Evolutionary conservation across 2,113 vertebrate species (phyloP).

Genomic region (Bubo bubo): DNA sequence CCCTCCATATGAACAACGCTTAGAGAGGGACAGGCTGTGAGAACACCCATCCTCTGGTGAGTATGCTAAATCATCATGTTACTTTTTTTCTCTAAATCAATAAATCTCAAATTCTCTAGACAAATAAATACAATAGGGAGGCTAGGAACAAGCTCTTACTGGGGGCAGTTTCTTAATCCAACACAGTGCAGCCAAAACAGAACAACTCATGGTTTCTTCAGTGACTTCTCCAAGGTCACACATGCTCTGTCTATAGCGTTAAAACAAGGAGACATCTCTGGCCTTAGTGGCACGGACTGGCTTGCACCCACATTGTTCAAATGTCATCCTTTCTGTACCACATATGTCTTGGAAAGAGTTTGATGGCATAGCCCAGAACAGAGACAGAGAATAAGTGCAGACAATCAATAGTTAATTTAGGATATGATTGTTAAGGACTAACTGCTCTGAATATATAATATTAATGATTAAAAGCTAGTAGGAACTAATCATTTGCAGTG

Average conservation of each 20-base stretch:
- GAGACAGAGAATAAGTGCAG: background rate
- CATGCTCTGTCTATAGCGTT: background rate
- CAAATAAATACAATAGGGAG: background rate
- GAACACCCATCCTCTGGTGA: background rate
- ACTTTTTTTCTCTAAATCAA: background rate
- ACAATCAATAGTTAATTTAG: background rate
- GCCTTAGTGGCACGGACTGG: background rate
- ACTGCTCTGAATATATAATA: background rate
- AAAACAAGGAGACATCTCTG: background rate
- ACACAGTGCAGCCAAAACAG: background rate
- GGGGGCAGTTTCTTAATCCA: background rate
- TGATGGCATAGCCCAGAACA: background rate
- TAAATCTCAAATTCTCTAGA: slow-evolving; percentile 12
- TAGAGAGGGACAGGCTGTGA: background rate
- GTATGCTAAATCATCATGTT: background rate
- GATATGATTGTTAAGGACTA: background rate
- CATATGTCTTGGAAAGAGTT: background rate
- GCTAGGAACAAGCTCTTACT: background rate
- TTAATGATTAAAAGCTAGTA: background rate
- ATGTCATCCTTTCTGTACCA: background rate
- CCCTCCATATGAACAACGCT: background rate
- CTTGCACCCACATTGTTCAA: background rate
- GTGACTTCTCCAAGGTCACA: background rate
- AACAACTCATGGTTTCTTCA: background rate
- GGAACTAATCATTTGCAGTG: background rate